A percentile compares a stretch with the other conserved stretches of the same genome.
Conservation (phyloP, 2,113 vertebrate species). For the Dromas ardeola region DNA sequence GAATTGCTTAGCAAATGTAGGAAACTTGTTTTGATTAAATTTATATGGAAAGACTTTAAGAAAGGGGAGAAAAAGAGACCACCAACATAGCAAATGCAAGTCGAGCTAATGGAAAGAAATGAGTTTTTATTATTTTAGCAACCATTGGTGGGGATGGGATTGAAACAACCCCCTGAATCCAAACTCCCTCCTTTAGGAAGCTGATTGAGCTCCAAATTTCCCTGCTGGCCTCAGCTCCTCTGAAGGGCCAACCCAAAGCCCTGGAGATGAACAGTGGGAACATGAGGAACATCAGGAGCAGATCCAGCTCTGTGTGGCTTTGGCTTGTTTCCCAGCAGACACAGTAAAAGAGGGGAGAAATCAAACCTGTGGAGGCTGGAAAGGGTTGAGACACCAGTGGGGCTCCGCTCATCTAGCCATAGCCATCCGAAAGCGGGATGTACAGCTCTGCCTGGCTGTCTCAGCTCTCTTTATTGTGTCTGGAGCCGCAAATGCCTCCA, state of each 20-base stretch:
- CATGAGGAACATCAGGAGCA: constrained; percentile 3
- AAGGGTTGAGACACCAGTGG: constrained; percentile 5
- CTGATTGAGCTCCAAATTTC: constrained; percentile 49
- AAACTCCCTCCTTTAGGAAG: not conserved
- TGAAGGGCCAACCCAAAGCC: constrained; percentile 28
- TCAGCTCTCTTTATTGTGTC: not conserved
- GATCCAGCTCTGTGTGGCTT: constrained; percentile 53
- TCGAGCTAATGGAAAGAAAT: constrained; percentile 6
- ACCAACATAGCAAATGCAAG: constrained; percentile 40
- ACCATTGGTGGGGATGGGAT: not conserved
- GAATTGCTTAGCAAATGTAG: not conserved
- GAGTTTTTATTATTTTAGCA: constrained; percentile 38
- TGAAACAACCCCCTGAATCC: constrained; percentile 1
- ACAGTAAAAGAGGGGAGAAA: constrained; percentile 2
- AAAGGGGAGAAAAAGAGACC: constrained; percentile 20
- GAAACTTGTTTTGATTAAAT: constrained; percentile 12
- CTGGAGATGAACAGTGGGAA: constrained; percentile 37
- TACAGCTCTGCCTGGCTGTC: not conserved
- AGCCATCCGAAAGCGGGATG: not conserved
- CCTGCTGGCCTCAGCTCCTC: constrained; percentile 22
- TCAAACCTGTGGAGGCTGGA: constrained; percentile 37
- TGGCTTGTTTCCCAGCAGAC: constrained; percentile 40
- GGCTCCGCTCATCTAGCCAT: not conserved
- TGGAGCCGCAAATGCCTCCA: not conserved
- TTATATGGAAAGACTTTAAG: not conserved